Base-by-base conservation (phyloP, 2,113 vertebrate species). In the Scomber colias region DNA sequence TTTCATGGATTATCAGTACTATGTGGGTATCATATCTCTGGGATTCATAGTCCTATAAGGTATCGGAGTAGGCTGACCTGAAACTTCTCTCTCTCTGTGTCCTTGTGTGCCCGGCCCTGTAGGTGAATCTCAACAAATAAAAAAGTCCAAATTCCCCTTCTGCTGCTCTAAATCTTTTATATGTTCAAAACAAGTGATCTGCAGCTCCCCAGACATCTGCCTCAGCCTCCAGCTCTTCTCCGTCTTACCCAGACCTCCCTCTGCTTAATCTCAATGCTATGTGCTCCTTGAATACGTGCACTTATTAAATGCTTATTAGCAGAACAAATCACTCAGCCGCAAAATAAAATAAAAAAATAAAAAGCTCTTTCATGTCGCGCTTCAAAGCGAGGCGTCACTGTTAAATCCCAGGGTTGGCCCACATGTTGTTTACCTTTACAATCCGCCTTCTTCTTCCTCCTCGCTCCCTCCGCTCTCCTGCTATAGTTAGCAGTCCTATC, bases 401-500 rank as follows among this genome's bases (percentile, higher is more conserved):
- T 70, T 82, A 84, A 79, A 80, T 85, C 53, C 71, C 74, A 57
- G 57, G 63, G 79, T 80, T 59, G 60, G 17, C 62, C 62, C 16
- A 49, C 69, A 12, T 51, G 64, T 81, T 81, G 85, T 83, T 92
- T 90, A 87, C 89, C 87, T 76, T 78, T 75, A 67, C 11, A 44
- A 19, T 27, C 75, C 4, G 17, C 69, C 51, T 11, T 56, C 19
- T 2, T 55, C 14, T 50, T 35, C 53, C 72, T 40, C 60, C 40
- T 45, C 76, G 54, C 66, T 76, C 77, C 79, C 84, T 77, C 78
- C 85, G 15, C 54, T 61, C 59, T 81, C 82, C 82, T 81, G 83
- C 89, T 94, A 92, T 91, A 92, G 86, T 92, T 91, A 93, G 91
- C 81, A 68, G 65, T 85, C 84, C 84, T 79, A 90, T 90, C 87